Evolutionary conservation across 2,797 vertebrate genomes (phyloP).

Genomic region (Enteromius trimaculatus): DNA sequence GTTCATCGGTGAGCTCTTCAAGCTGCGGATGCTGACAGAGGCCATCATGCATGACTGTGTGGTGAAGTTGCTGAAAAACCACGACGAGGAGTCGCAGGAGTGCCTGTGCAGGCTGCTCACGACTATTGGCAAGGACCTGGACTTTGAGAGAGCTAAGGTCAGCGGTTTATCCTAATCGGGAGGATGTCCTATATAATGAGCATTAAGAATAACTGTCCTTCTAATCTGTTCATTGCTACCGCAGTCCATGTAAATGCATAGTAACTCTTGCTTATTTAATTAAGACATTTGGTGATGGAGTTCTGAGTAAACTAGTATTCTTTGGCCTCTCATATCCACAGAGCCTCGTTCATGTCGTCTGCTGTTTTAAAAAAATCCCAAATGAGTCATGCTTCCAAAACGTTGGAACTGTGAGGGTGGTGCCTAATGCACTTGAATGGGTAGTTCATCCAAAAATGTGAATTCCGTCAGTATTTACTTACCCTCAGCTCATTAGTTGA

Average conservation of each 20-base stretch:
- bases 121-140: constrained; percentile 88
- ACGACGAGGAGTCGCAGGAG: constrained; percentile 86
- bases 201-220: background rate
- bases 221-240: background rate
- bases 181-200: background rate
- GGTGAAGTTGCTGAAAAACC: constrained; percentile 88
- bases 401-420: background rate
- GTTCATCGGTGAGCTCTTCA: constrained; percentile 89
- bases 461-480: background rate
- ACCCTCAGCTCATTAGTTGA: background rate
- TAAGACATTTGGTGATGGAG: background rate
- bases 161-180: constrained; percentile 4
- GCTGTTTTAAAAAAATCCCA: constrained; percentile 13
- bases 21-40: constrained; percentile 88
- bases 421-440: constrained; percentile 7
- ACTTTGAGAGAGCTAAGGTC: constrained; percentile 91
- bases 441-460: background rate
- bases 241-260: background rate
- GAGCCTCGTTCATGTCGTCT: background rate
- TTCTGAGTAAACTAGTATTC: constrained; percentile 1
- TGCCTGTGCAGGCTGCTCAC: constrained; percentile 88
- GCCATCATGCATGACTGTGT: constrained; percentile 91
- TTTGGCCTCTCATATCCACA: constrained; percentile 6
- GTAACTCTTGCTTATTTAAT: background rate
- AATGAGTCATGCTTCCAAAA: background rate